Base-by-base conservation (phyloP, 64 coral and sea anemone species). In the Pachyseris speciosa region DNA sequence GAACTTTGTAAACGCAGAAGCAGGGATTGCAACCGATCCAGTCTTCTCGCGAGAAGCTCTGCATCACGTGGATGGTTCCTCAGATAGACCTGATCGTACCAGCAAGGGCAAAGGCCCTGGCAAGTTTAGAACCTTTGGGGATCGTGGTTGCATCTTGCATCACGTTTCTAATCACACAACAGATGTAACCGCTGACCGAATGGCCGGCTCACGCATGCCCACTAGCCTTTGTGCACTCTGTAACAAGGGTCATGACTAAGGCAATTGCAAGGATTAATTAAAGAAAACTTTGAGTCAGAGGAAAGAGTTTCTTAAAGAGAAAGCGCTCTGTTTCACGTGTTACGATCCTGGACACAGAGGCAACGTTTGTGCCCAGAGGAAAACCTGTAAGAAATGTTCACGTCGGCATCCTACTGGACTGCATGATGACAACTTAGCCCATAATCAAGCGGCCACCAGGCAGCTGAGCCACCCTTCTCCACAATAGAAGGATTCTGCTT, bases 401-500 rank as follows among this genome's bases (percentile, higher is more conserved):
- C 67, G 84, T 43, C 86, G 86, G 31, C 92, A 98, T 61, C 96
- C 96, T 17, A 91, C 87, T 9, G 85, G 83, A 30, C 92, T 98
- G 17, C 96, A 88, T 75, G 88, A 90, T 48, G 64, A 98, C 8
- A 87, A 88, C 9, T 91, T 80, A 55, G 25, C 16, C 37, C 50
- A 36, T 36, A 34, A 12, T 65, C 38, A 87, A 94, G 84, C 20
- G 37, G 51, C 70, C 13, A 4, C 41, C 33, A 70, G 12, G 44
- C 63, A 37, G 20, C 86, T n/a, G n/a, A n/a, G n/a, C n/a, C n/a
- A n/a, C n/a, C n/a, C n/a, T n/a, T n/a, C n/a, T n/a, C n/a, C n/a
- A n/a, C n/a, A n/a, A n/a, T n/a, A n/a, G n/a, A n/a, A 47, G 38
- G 60, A 40, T 17, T 11, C 70, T 42, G 26, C 28, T 44, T 7